Percentiles rank a stretch among this genome's conserved stretches.
These are phyloP conservation scores for Pammene aurita DNA, from an alignment of 2,888 invertebrate species.

Conservation along the genomic window DNA sequence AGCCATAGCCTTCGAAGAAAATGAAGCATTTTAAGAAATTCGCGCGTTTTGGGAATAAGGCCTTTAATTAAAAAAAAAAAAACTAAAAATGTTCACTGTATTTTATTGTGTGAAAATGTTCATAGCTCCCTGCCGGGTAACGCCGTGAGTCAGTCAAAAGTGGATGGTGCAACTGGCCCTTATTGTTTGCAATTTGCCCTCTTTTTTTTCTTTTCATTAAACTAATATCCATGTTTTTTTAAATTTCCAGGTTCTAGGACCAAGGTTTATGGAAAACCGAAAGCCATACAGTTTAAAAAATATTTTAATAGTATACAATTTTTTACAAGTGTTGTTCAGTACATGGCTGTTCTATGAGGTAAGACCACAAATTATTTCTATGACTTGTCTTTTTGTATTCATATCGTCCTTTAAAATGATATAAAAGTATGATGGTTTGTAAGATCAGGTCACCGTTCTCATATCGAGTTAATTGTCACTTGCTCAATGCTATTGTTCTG, in stretches of 20 bases:
- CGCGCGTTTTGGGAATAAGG: no score
- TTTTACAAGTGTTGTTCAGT: slow-evolving; percentile 95
- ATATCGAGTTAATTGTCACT: slow-evolving; percentile 48
- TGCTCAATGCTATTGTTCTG: slow-evolving; percentile 56
- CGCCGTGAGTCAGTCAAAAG: no score
- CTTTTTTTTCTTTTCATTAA: neutral
- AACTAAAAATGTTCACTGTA: no score
- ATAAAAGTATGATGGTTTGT: slow-evolving; percentile 26
- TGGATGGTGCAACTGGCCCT: no score
- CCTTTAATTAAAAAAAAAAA: no score
- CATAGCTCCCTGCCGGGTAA: no score
- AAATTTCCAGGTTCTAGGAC: slow-evolving; percentile 89
- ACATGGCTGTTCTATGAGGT: slow-evolving; percentile 96
- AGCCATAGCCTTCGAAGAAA: no score
- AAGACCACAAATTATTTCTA: slow-evolving; percentile 55
- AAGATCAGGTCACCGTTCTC: slow-evolving; percentile 42
- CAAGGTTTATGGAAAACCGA: slow-evolving; percentile 95
- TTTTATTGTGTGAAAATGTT: no score
- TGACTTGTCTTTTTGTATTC: neutral
- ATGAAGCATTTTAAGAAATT: no score
- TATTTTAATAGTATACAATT: slow-evolving; percentile 91
- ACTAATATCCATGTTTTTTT: slow-evolving; percentile 38
- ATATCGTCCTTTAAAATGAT: neutral
- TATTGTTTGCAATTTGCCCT: no score
- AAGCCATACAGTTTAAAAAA: slow-evolving; percentile 93